phyloP scores from a whole-genome alignment of 1,140 invertebrate species.

The Drosophila mayri region DNA sequence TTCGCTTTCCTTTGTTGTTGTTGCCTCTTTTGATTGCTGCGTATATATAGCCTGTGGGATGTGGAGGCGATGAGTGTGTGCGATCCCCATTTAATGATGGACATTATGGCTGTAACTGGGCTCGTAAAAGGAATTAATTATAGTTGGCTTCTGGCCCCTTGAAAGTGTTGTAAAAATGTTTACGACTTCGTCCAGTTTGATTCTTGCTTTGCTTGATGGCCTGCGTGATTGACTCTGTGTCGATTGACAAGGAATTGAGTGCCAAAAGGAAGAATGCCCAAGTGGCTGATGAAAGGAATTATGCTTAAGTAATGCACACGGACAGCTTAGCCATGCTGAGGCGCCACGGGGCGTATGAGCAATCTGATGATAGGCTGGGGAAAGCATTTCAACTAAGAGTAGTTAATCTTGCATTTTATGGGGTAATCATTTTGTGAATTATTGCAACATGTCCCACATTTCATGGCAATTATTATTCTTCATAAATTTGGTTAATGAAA shows the following conservation, averaged over 20 bases:
- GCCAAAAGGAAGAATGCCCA: neutral
- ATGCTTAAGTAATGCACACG: slow-evolving; percentile 16
- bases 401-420: slow-evolving; percentile 16
- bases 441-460: slow-evolving; percentile 1
- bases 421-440: slow-evolving; percentile 17
- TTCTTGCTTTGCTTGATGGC: slow-evolving; percentile 25
- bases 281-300: slow-evolving; percentile 29
- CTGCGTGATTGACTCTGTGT: slow-evolving; percentile 14
- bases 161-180: slow-evolving; percentile 64
- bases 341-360: slow-evolving; percentile 20
- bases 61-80: slow-evolving; percentile 14
- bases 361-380: slow-evolving; percentile 10
- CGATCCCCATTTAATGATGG: slow-evolving; percentile 49
- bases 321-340: neutral
- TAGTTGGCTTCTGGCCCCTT: slow-evolving; percentile 43
- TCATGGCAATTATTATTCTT: neutral
- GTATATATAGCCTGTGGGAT: slow-evolving; percentile 1
- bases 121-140: slow-evolving; percentile 73
- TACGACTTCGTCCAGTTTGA: slow-evolving; percentile 27
- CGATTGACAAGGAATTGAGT: slow-evolving; percentile 2
- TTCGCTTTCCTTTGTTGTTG: slow-evolving; percentile 9
- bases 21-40: slow-evolving; percentile 43
- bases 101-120: slow-evolving; percentile 59
- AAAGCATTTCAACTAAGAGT: slow-evolving; percentile 1
- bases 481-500: neutral